phyloP scores from a whole-genome alignment of 2,113 vertebrate species.

The Dromas ardeola region DNA sequence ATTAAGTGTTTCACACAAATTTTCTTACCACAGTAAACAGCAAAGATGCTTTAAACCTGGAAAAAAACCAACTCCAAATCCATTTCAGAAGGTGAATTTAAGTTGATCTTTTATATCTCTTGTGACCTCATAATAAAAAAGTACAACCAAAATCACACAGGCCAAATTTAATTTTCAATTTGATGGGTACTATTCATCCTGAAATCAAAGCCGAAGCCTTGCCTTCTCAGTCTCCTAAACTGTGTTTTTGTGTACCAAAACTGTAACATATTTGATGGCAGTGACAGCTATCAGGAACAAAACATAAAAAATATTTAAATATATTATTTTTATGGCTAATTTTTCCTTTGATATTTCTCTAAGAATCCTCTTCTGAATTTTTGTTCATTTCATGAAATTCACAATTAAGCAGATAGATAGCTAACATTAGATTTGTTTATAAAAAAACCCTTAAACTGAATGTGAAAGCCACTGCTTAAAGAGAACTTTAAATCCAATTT shows the following conservation, averaged over 20 bases:
- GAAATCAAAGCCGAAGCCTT: not conserved
- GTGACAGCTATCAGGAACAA: not conserved
- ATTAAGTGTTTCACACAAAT: not conserved
- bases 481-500: not conserved
- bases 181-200: not conserved
- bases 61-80: constrained; percentile 5
- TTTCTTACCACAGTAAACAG: constrained; percentile 25
- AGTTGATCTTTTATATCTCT: constrained; percentile 35
- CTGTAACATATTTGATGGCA: not conserved
- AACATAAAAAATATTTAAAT: not conserved
- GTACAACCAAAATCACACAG: not conserved
- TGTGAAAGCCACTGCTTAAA: not conserved
- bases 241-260: not conserved
- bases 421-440: not conserved
- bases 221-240: not conserved
- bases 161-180: not conserved
- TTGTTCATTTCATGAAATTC: not conserved
- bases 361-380: not conserved
- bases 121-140: constrained; percentile 3
- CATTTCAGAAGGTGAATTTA: constrained; percentile 43
- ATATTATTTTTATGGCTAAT: not conserved
- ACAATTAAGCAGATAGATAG: not conserved
- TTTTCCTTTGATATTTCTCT: not conserved
- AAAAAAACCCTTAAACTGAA: not conserved
- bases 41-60: constrained; percentile 11